Evolutionary conservation across 2,888 invertebrate species (phyloP), one percentile per base, ranked within the genome.

Genomic region (Drosophila cracens): DNA sequence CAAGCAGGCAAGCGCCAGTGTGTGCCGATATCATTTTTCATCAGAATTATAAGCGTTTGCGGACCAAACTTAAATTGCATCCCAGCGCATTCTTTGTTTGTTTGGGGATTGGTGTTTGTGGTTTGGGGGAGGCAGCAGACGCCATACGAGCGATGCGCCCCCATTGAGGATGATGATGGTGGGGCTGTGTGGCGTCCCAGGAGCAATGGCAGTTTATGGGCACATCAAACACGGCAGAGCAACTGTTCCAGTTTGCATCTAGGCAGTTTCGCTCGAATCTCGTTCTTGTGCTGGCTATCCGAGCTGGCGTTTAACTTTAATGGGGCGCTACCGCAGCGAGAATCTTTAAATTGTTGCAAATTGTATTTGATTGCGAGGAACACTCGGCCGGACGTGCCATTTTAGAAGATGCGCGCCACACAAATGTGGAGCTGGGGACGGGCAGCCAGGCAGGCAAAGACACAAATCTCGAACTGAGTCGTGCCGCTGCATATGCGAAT

Each of bases 341-440:
- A 76, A 83, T 84, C 63, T 82, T 81, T 81, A 89, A 87, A 89
- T 84, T 91, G 87, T 89, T 87, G 82, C 88, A 89, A 83, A 89
- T 86, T 83, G 77, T 79, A 74, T 77, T 83, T 81, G 79, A 81
- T 78, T 69, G 76, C 66, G 56, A 56, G 70, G 36, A 60, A 70
- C 56, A 66, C 38, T 68, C 66, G 64, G 58, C 69, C 82, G 82
- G 83, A 89, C 90, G 90, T 89, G 89, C 87, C 81, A 74, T 84
- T 90, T 86, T 65, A 70, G 82, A 70, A 83, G 89, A 84, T 78
- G 74, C 65, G 34, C 68, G 66, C 62, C 34, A 60, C 21, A 27
- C 38, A 33, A 57, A 43, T 49, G 18, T 1, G 7, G 4, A 46
- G 25, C 51, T 31, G 51, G 61, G 58, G 46, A 57, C 18, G 21